Conservation (phyloP, 2,797 vertebrate species). For the Champsocephalus esox region DNA sequence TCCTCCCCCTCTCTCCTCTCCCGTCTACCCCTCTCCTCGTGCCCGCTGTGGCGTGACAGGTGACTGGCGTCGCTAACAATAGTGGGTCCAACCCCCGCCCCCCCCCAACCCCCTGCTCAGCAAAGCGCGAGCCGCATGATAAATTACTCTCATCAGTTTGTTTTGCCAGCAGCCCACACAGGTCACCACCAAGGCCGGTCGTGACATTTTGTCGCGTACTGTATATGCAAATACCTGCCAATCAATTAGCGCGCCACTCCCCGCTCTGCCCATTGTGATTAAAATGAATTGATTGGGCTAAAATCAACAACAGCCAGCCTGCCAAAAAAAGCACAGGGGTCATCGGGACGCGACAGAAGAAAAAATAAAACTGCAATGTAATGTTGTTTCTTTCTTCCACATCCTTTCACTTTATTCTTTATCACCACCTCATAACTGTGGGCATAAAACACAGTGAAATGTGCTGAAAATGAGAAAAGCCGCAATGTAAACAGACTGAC, state of each 20-base stretch:
- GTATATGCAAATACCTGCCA: conserved; percentile 87
- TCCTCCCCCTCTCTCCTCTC: conserved; percentile 25
- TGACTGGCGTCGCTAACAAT: conserved; percentile 85
- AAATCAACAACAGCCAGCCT: conserved; percentile 82
- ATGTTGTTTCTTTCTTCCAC: conserved; percentile 24
- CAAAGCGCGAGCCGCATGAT: conserved; percentile 79
- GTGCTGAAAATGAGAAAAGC: conserved; percentile 65
- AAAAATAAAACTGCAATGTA: conserved; percentile 45
- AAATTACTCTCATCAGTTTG: conserved; percentile 86
- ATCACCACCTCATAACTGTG: conserved; percentile 46
- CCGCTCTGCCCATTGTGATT: conserved; percentile 84
- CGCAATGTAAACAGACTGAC: conserved; percentile 66
- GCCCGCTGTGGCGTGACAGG: conserved; percentile 77
- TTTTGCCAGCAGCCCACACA: conserved; percentile 82
- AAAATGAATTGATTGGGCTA: conserved; percentile 86
- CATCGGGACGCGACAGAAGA: conserved; percentile 70
- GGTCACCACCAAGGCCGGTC: conserved; percentile 84
- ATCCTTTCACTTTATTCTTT: conserved; percentile 57
- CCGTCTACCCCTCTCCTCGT: conserved; percentile 44
- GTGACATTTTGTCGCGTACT: conserved; percentile 83
- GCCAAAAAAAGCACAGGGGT: conserved; percentile 81
- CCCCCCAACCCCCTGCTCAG: conserved; percentile 44
- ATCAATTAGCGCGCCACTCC: conserved; percentile 85
- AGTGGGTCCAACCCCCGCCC: conserved; percentile 46
- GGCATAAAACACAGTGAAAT: conserved; percentile 56